phyloP scores from a whole-genome alignment of 1,140 invertebrate species.

The Steinernema feltiae region DNA sequence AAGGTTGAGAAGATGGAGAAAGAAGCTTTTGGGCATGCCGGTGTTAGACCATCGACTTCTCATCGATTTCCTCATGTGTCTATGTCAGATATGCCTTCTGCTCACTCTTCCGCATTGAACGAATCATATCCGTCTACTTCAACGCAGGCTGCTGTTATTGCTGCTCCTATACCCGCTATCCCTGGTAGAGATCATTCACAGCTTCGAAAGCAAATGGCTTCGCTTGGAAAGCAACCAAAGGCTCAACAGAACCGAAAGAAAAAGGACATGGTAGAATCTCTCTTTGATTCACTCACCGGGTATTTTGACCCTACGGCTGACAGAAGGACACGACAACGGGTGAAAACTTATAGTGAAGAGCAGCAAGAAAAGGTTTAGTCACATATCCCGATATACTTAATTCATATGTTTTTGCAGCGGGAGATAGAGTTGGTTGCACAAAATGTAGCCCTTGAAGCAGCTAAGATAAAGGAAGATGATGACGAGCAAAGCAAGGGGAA shows the following conservation, averaged over 20 bases:
- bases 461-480: constrained; percentile 29
- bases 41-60: too few relatives aligned
- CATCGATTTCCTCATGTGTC: too few relatives aligned
- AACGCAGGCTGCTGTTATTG: neutral
- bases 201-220: constrained; percentile 30
- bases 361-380: neutral
- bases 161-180: neutral
- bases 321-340: constrained; percentile 2
- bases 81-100: too few relatives aligned
- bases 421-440: constrained; percentile 28
- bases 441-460: constrained; percentile 2
- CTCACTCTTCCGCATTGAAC: neutral
- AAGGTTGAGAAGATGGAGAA: neutral
- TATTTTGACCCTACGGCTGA: constrained; percentile 51
- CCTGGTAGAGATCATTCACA: constrained; percentile 14
- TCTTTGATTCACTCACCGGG: constrained; percentile 49
- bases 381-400: neutral
- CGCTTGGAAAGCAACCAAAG: constrained; percentile 47
- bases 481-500: constrained; percentile 36
- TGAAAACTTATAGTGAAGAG: constrained; percentile 29
- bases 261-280: constrained; percentile 43
- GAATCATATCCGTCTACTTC: constrained; percentile 4
- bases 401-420: neutral
- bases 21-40: neutral
- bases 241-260: constrained; percentile 34